These are phyloP conservation scores for Cardiocondyla obscurior DNA, from an alignment of 1,140 invertebrate genomes.

Conservation along the genomic window DNA sequence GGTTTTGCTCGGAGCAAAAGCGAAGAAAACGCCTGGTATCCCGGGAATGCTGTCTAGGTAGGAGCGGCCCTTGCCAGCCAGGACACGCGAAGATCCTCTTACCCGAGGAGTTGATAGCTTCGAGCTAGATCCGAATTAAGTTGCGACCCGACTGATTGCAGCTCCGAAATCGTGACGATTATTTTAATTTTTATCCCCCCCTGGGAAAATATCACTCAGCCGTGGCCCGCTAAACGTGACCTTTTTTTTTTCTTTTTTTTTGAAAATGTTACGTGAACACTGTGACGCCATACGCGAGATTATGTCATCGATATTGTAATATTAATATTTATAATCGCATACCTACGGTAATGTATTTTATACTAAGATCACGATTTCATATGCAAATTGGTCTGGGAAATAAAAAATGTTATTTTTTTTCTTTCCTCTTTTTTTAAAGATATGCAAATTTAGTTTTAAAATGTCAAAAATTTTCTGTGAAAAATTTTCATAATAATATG, in stretches of 20 bases:
- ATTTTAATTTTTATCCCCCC: background rate
- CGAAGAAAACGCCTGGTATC: constrained; percentile 70
- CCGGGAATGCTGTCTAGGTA: constrained; percentile 66
- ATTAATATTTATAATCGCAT: background rate
- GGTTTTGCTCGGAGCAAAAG: constrained; percentile 67
- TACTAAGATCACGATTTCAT: background rate
- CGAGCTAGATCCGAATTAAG: constrained; percentile 4
- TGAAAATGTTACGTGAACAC: background rate
- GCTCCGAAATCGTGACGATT: background rate
- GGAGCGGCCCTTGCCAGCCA: constrained; percentile 67
- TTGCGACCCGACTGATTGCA: background rate
- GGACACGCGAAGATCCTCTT: constrained; percentile 67
- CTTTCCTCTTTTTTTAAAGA: background rate
- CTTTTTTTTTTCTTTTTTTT: no score
- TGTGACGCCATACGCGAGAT: background rate
- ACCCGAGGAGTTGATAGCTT: constrained; percentile 30
- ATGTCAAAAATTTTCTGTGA: background rate
- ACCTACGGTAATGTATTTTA: background rate
- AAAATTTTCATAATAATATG: background rate
- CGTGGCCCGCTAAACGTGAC: background rate
- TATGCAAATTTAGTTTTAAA: background rate
- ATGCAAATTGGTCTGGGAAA: background rate
- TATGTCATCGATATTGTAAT: background rate
- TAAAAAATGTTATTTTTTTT: background rate
- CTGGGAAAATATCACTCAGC: background rate